phyloP scores from a whole-genome alignment of 2,113 vertebrate genomes.

The Odontesthes bonariensis region DNA sequence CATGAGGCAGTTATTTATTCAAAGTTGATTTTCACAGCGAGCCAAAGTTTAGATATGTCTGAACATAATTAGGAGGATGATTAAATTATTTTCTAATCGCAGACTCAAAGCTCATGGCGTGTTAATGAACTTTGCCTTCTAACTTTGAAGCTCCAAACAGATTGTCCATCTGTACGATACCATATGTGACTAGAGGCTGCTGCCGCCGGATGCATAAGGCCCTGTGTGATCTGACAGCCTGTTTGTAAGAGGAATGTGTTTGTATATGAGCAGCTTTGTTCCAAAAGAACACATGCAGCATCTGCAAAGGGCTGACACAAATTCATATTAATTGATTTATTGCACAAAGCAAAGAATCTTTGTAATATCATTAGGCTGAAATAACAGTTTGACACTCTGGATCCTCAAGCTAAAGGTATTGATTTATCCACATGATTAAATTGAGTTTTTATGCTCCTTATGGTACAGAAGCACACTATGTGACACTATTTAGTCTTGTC shows the following conservation, averaged over 20 bases:
- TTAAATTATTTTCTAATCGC: slow-evolving; percentile 69
- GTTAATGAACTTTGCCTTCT: slow-evolving; percentile 73
- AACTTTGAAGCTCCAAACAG: slow-evolving; percentile 74
- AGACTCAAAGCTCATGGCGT: slow-evolving; percentile 50
- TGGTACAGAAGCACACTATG: slow-evolving; percentile 3
- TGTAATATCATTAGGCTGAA: slow-evolving; percentile 27
- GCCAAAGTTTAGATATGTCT: slow-evolving; percentile 52
- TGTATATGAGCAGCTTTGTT: slow-evolving; percentile 56
- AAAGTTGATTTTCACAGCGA: slow-evolving; percentile 42
- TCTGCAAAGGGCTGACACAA: slow-evolving; percentile 24
- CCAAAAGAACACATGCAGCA: slow-evolving; percentile 38
- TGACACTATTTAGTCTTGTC: background rate
- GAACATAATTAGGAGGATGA: slow-evolving; percentile 63
- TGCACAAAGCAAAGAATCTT: slow-evolving; percentile 27
- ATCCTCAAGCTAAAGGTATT: slow-evolving; percentile 5
- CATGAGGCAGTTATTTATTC: slow-evolving; percentile 15
- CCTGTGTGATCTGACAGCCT: slow-evolving; percentile 36
- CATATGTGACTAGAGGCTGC: slow-evolving; percentile 64
- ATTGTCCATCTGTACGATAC: slow-evolving; percentile 69
- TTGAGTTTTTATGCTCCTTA: slow-evolving; percentile 27
- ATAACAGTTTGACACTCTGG: slow-evolving; percentile 33
- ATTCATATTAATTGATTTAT: slow-evolving; percentile 54
- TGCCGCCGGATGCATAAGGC: slow-evolving; percentile 45
- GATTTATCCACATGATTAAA: slow-evolving; percentile 32
- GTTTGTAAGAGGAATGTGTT: slow-evolving; percentile 43